These are phyloP conservation scores for Spodoptera exigua DNA, from an alignment of 2,888 invertebrate genomes.

Conservation along the genomic window DNA sequence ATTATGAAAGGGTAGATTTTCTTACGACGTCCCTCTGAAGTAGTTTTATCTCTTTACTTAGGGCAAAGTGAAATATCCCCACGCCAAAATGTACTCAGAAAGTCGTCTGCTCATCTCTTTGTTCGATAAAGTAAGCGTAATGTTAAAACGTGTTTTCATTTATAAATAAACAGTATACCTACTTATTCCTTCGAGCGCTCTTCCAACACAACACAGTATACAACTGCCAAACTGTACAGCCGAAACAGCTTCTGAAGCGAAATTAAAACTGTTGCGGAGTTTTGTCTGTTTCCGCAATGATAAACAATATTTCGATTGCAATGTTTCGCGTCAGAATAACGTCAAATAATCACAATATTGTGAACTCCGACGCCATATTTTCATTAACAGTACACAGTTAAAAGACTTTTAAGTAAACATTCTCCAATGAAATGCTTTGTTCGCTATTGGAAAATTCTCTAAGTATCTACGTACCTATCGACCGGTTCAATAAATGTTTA, in stretches of 20 bases:
- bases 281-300: constrained; percentile 61
- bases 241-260: constrained; percentile 62
- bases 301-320: constrained; percentile 64
- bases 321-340: constrained; percentile 50
- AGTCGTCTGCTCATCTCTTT: no score
- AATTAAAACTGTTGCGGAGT: constrained; percentile 65
- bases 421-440: constrained; percentile 32
- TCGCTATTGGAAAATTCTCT: constrained; percentile 26
- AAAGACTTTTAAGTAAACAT: constrained; percentile 45
- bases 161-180: neutral
- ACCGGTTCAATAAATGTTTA: constrained; percentile 18
- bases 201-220: constrained; percentile 10
- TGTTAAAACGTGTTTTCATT: no score
- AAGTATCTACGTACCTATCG: constrained; percentile 4
- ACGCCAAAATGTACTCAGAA: no score
- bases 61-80: no score
- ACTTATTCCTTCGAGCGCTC: constrained; percentile 7
- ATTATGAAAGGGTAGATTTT: constrained; percentile 23
- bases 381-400: constrained; percentile 40
- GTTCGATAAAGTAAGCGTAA: no score
- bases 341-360: constrained; percentile 57
- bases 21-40: neutral
- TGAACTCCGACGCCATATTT: constrained; percentile 47
- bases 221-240: constrained; percentile 28
- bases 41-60: no score